phyloP scores from a whole-genome alignment of 2,113 vertebrate genomes.

The Cairina moschata region DNA sequence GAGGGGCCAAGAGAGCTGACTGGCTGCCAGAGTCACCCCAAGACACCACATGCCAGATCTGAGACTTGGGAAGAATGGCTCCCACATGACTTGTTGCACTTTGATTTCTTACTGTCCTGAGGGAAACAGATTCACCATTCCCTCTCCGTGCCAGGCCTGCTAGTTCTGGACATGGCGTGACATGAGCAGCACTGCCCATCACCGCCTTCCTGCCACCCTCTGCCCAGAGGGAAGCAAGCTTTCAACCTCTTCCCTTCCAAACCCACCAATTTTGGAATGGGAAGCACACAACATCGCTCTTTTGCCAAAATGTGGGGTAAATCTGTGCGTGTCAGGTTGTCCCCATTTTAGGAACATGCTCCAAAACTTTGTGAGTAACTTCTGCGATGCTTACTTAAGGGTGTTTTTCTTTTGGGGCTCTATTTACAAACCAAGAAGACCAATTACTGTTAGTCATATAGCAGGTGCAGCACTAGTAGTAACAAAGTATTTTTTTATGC shows the following conservation, averaged over 20 bases:
- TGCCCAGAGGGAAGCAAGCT: not conserved
- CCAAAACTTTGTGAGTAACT: not conserved
- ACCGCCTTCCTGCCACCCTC: fast-evolving
- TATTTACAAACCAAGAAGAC: not conserved
- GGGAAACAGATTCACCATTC: not conserved
- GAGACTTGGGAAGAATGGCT: not conserved
- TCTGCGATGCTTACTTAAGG: not conserved
- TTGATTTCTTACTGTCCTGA: not conserved
- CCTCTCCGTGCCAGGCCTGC: not conserved
- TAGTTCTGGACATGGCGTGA: too few relatives aligned
- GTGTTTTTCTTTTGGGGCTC: not conserved
- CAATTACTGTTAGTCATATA: not conserved
- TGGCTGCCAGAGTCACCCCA: not conserved
- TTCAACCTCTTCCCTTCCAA: not conserved
- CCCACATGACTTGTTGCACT: not conserved
- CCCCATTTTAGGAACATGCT: not conserved
- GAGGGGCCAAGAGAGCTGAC: not conserved
- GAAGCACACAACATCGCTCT: not conserved
- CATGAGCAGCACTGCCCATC: not conserved
- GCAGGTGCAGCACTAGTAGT: not conserved
- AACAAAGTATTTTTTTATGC: not conserved
- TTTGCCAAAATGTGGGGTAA: not conserved
- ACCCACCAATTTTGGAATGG: not conserved
- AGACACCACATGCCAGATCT: not conserved
- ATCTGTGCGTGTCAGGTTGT: not conserved